Base-by-base conservation (phyloP, 2,797 vertebrate species). In the Esox lucius region DNA sequence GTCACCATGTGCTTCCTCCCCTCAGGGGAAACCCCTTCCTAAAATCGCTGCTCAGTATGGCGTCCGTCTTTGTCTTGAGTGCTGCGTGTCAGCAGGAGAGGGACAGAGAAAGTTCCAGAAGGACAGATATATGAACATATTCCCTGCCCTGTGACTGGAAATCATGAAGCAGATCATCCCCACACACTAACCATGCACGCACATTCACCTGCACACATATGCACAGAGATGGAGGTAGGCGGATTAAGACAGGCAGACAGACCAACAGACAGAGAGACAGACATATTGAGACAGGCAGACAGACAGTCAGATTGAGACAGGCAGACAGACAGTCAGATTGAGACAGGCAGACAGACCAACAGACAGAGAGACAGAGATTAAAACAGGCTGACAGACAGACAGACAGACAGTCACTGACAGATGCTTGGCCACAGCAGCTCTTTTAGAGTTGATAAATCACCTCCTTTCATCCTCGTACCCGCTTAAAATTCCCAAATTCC, bases 1-100 rank as follows among this genome's bases (percentile, higher is more conserved):
- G 78, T 80, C 80, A 77, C 65, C 53, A 51, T 75, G 78, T 85
- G 79, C 75, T 86, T 87, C 84, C 86, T 85, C 51, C 67, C 42
- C 68, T 67, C 42, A 61, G 75, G 76, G 64, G 48, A 69, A 67
- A 39, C 62, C 9, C 70, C 76, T 81, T 85, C 85, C 81, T 81
- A 59, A 59, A 59, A 59, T 22, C 53, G 6, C n/a, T 19, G 53
- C n/a, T 59, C 22, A 24, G 59, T 24, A 24, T 59, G 56, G 82
- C 28, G 70, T 71, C 59, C 67, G 51, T 73, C 15, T 49, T 24
- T 66, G 39, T 66, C 61, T 49, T 17, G 35, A 12, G 53, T 0
- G n/a, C 22, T 22, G 42, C 42, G 56, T 66, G 59, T 26, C 15
- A 49, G 26, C 13, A 17, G 33, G 49, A 4, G 17, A 24, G 61